Evolutionary conservation across 35 echinoderm and acorn worm species (phyloP).

Genomic region (Ophioderma brevispina): DNA sequence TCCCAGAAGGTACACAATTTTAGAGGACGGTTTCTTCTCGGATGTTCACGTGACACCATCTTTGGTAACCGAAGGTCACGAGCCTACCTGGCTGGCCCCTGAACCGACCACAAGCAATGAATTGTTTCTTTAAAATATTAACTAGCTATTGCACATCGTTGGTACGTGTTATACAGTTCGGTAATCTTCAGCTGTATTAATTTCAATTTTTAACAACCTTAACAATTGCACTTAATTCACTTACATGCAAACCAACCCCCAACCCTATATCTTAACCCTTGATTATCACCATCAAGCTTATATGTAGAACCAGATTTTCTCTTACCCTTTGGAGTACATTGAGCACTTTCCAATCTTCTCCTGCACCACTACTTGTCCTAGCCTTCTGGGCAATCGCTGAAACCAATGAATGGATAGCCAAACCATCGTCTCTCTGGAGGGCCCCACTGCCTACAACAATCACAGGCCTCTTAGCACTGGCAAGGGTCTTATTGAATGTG

Average conservation of each 20-base stretch:
- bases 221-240: too few relatives aligned
- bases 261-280: too few relatives aligned
- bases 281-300: too few relatives aligned
- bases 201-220: too few relatives aligned
- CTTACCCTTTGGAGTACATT: constrained; percentile 98
- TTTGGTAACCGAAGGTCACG: constrained; percentile 77
- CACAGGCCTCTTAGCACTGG: constrained; percentile 80
- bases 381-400: constrained; percentile 71
- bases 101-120: background rate
- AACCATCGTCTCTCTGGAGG: constrained; percentile 83
- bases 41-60: constrained; percentile 81
- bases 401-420: constrained; percentile 73
- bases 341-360: constrained; percentile 81
- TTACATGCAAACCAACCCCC: too few relatives aligned
- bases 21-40: constrained; percentile 77
- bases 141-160: too few relatives aligned
- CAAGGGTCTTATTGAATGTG: constrained; percentile 72
- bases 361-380: constrained; percentile 52
- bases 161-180: too few relatives aligned
- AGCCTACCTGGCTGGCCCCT: constrained; percentile 96
- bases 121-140: too few relatives aligned
- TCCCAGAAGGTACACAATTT: constrained; percentile 91
- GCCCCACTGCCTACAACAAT: constrained; percentile 93
- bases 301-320: too few relatives aligned
- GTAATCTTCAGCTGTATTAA: too few relatives aligned